phyloP scores from a whole-genome alignment of 2,888 invertebrate genomes.

The Ennomos erosarius region DNA sequence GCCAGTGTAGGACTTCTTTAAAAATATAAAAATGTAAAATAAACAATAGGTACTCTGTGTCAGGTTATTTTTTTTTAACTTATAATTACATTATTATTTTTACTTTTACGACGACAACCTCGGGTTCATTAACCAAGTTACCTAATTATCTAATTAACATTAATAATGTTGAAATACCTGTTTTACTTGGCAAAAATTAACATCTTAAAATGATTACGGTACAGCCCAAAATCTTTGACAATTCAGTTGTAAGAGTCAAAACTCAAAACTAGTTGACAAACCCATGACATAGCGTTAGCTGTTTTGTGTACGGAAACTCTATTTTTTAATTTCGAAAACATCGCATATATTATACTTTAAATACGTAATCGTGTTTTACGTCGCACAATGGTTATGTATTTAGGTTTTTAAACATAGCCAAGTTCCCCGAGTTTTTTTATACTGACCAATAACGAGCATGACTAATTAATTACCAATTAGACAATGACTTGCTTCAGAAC shows the following conservation, averaged over 20 bases:
- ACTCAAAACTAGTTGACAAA: too few relatives aligned
- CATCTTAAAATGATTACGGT: slow-evolving; percentile 2
- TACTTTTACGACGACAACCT: slow-evolving; percentile 8
- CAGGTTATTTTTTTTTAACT: slow-evolving; percentile 3
- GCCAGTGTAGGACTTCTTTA: neutral
- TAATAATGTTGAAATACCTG: slow-evolving; percentile 9
- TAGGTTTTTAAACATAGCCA: too few relatives aligned
- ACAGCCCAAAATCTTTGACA: too few relatives aligned
- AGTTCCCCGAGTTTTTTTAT: neutral
- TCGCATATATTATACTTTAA: too few relatives aligned
- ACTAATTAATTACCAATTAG: slow-evolving; percentile 6
- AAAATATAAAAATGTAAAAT: neutral
- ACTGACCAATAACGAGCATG: slow-evolving; percentile 5
- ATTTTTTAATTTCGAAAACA: too few relatives aligned
- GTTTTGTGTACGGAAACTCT: too few relatives aligned
- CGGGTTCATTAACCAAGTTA: slow-evolving; percentile 22
- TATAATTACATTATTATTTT: slow-evolving; percentile 7
- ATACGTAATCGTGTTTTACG: too few relatives aligned
- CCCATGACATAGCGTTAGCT: too few relatives aligned
- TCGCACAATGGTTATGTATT: too few relatives aligned
- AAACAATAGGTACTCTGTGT: slow-evolving; percentile 1
- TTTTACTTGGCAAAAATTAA: neutral
- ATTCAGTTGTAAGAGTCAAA: too few relatives aligned
- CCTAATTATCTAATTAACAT: too few relatives aligned
- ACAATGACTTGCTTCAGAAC: slow-evolving; percentile 10